Base-by-base conservation (phyloP, 2,888 invertebrate genomes). In the Phaonia tiefii region DNA sequence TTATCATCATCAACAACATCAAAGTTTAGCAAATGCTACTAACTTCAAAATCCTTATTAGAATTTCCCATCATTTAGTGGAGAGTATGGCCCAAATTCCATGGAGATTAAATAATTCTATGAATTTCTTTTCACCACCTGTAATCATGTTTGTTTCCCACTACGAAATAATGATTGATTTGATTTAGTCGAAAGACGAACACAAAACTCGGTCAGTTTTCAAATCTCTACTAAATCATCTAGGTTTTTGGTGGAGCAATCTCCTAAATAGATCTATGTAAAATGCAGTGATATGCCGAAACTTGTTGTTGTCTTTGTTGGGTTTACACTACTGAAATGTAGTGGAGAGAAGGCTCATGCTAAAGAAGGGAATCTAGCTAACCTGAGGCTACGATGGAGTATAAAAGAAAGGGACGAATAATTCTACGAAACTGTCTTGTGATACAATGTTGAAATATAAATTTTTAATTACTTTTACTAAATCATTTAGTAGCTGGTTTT, bases 391-490 rank as follows among this genome's bases (percentile, higher is more conserved):
- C 51, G 4, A 11, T 51, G 7, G 17, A 39, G 7, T n/a, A n/a
- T n/a, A 60, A 15, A 39, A 37, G 20, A 60, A 39, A 11, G 63
- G 63, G 63, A 63, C 39, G 63, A 39, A 66, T 13, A 78, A 72
- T 81, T 81, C 78, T 78, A 81, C 67, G 81, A 81, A 81, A 42
- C 75, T 51, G 60, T 77, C 67, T 72, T 63, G 31, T 78, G 75
- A 72, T 78, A 75, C 78, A 63, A 78, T 74, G 74, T 80, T 70
- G 42, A 49, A 76, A 76, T 85, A 86, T 86, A 86, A 86, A 86
- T 84, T 86, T 88, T 88, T 89, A 89, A 88, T 89, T 88, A 88
- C 86, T 85, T 84, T 84, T 86, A 86, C 86, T 89, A 89, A 89
- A 89, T 89, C 88, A 89, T 89, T 86, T 85, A 82, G 75, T 54